phyloP scores from a whole-genome alignment of 2,888 invertebrate species.

The Piscicola geometra region DNA sequence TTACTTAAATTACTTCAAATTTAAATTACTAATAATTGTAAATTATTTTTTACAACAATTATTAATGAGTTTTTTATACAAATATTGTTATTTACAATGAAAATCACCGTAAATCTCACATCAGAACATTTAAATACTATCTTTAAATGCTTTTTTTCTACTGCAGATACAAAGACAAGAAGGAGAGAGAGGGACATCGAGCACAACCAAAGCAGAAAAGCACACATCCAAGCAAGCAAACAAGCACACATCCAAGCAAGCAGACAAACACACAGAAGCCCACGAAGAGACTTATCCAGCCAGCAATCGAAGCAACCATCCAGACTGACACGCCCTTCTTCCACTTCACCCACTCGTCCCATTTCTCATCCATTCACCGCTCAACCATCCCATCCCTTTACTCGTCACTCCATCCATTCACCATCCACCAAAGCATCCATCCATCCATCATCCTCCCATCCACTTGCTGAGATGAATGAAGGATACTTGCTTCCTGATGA shows the following conservation, averaged over 20 bases:
- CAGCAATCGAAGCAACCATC: background rate
- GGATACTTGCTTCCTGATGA: background rate
- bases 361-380: background rate
- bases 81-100: no score
- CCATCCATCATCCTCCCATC: no score
- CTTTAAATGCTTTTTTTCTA: background rate
- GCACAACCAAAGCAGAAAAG: no score
- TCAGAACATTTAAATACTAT: no score
- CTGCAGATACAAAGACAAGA: background rate
- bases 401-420: background rate
- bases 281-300: background rate
- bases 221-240: background rate
- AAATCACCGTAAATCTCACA: no score
- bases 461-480: background rate
- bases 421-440: background rate
- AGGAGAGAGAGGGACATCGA: background rate
- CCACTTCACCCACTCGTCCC: background rate
- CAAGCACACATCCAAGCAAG: background rate
- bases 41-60: no score
- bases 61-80: no score
- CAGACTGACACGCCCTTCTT: background rate
- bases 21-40: no score
- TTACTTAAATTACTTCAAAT: no score
- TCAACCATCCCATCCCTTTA: background rate
- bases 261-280: background rate